A percentile compares a stretch with the other conserved stretches of the same genome.
Evolutionary conservation across 2,797 vertebrate genomes (phyloP).

Genomic region (Arvicola amphibius): DNA sequence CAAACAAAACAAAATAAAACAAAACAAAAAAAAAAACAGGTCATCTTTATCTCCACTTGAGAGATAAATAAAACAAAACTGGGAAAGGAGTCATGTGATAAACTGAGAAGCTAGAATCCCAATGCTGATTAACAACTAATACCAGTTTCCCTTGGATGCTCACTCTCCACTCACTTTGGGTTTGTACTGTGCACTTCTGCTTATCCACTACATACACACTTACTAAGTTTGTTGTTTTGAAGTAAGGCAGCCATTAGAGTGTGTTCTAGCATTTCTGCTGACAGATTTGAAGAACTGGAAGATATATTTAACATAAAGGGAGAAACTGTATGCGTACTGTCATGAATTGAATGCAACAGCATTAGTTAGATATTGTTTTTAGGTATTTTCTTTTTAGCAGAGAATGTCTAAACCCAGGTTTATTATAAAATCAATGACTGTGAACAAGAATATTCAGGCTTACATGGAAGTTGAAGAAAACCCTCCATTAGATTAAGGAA

Average conservation of each 20-base stretch:
- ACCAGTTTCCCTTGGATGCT: not conserved
- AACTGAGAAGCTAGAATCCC: not conserved
- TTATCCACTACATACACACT: not conserved
- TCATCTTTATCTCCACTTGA: not conserved
- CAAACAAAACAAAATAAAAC: not conserved
- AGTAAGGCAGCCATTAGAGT: not conserved
- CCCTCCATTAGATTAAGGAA: not conserved
- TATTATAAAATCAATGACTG: not conserved
- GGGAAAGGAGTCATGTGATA: not conserved
- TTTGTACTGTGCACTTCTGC: rapidly evolving
- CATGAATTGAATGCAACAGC: conserved; percentile 44
- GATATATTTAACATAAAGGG: conserved; percentile 59
- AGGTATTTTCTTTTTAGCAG: conserved; percentile 54
- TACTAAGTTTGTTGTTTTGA: not conserved
- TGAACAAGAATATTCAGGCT: not conserved
- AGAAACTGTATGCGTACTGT: conserved; percentile 47
- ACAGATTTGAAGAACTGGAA: conserved; percentile 56
- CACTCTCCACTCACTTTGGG: not conserved
- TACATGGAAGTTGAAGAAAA: not conserved
- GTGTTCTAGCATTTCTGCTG: not conserved
- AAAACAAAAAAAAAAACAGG: not conserved
- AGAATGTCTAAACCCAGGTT: not conserved
- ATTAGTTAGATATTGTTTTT: conserved; percentile 53
- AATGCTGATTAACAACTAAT: not conserved
- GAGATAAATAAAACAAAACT: not conserved